phyloP scores from a whole-genome alignment of 2,888 invertebrate species.

The Prenolepis imparis region DNA sequence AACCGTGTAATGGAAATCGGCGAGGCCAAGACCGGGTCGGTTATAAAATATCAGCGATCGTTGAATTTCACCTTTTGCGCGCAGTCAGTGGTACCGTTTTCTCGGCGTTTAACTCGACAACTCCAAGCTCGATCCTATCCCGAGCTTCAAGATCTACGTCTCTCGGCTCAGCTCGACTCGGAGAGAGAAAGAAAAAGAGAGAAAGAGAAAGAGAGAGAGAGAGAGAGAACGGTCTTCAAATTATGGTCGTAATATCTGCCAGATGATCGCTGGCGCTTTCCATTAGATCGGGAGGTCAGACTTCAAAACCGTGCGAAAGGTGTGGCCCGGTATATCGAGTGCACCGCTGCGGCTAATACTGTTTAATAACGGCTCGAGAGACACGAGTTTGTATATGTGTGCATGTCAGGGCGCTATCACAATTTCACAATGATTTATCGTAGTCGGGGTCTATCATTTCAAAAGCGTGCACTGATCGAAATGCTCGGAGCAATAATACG shows the following conservation, averaged over 20 bases:
- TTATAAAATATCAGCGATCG: conserved; percentile 39
- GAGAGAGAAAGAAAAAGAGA: background rate
- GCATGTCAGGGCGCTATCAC: conserved; percentile 28
- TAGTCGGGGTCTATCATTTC: conserved; percentile 18
- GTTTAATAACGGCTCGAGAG: conserved; percentile 45
- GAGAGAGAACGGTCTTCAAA: conserved; percentile 11
- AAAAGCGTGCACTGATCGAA: conserved; percentile 18
- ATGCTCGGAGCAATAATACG: conserved; percentile 22
- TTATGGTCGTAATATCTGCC: conserved; percentile 46
- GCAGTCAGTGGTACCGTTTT: conserved; percentile 14
- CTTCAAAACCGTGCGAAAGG: conserved; percentile 78
- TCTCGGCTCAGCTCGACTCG: background rate
- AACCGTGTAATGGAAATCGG: conserved; percentile 37
- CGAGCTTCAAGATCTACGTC: conserved; percentile 18
- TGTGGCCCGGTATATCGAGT: conserved; percentile 68
- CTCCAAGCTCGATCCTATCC: conserved; percentile 34
- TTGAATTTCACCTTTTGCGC: conserved; percentile 52
- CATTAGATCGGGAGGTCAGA: conserved; percentile 59
- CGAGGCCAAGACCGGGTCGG: background rate
- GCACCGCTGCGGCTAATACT: conserved; percentile 41
- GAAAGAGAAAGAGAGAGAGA: conserved; percentile 4
- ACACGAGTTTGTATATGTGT: background rate
- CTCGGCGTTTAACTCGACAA: conserved; percentile 34
- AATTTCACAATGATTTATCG: conserved; percentile 40
- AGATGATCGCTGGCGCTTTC: conserved; percentile 38